Conservation (phyloP, 2,797 vertebrate genomes). For the Vipera latastei region DNA sequence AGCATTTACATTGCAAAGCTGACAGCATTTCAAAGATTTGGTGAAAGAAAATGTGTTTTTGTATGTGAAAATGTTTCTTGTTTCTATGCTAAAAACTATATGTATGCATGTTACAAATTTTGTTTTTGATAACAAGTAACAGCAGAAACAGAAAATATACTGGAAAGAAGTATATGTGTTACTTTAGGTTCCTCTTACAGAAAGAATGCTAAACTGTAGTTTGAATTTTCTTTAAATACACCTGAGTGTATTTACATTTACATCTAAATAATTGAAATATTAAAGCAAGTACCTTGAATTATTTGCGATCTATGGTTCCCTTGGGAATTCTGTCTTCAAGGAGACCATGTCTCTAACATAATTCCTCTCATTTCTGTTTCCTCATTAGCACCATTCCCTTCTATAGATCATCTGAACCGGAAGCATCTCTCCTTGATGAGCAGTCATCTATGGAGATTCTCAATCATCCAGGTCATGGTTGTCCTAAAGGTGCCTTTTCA, state of each 20-base stretch:
- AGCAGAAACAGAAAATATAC: neutral
- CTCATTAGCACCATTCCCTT: neutral
- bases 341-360: neutral
- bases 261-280: neutral
- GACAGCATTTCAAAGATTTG: conserved; percentile 35
- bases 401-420: neutral
- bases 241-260: neutral
- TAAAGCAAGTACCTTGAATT: neutral
- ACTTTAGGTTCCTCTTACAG: neutral
- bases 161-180: neutral
- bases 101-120: conserved; percentile 43
- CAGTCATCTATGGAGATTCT: neutral
- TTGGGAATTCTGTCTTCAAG: neutral
- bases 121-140: conserved; percentile 30
- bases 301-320: neutral
- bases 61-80: conserved; percentile 10
- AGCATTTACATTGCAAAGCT: conserved; percentile 30
- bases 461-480: neutral
- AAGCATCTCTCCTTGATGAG: neutral
- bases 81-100: conserved; percentile 22
- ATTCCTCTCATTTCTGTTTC: neutral
- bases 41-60: neutral
- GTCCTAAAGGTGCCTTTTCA: neutral
- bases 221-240: neutral
- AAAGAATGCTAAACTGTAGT: neutral